Percentiles rank a stretch among this genome's conserved stretches.
phyloP scores from a whole-genome alignment of 1,140 invertebrate species.

The Galendromus occidentalis region DNA sequence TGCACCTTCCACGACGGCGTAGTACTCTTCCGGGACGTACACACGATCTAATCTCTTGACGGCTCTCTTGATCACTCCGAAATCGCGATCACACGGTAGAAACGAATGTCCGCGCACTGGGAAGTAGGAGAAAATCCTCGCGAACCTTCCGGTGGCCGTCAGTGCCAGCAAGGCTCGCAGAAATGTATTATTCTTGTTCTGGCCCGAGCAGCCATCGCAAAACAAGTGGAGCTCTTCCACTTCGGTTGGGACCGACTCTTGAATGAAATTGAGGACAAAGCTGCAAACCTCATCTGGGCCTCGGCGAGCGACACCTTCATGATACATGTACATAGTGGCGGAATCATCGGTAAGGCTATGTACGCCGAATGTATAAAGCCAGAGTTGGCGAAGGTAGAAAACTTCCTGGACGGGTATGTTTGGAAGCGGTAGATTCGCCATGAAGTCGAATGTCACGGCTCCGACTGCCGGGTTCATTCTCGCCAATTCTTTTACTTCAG shows the following conservation, averaged over 20 bases:
- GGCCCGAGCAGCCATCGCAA: too few species aligned
- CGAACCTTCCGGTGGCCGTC: slow-evolving; percentile 9
- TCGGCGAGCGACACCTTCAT: too few species aligned
- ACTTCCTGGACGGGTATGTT: slow-evolving; percentile 20
- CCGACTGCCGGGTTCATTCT: neutral
- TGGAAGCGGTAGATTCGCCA: slow-evolving; percentile 20
- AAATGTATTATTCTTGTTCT: too few species aligned
- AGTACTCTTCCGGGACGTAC: too few species aligned
- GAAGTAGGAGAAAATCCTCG: slow-evolving; percentile 20
- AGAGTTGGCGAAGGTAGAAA: slow-evolving; percentile 20
- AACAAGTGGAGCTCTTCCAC: too few species aligned
- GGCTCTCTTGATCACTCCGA: slow-evolving; percentile 21
- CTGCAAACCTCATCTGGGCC: too few species aligned
- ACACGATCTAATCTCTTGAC: too few species aligned
- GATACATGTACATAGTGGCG: too few species aligned
- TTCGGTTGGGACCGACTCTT: too few species aligned
- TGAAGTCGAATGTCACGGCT: slow-evolving; percentile 16
- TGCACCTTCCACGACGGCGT: too few species aligned
- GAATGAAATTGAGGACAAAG: too few species aligned
- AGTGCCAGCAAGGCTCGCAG: too few species aligned
- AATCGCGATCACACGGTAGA: slow-evolving; percentile 23
- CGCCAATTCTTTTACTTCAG: neutral
- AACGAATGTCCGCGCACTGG: slow-evolving; percentile 24
- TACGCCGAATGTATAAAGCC: slow-evolving; percentile 19
- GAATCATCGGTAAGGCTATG: slow-evolving; percentile 14